phyloP scores from a whole-genome alignment of 2,113 vertebrate genomes.

The Gavialis gangeticus region DNA sequence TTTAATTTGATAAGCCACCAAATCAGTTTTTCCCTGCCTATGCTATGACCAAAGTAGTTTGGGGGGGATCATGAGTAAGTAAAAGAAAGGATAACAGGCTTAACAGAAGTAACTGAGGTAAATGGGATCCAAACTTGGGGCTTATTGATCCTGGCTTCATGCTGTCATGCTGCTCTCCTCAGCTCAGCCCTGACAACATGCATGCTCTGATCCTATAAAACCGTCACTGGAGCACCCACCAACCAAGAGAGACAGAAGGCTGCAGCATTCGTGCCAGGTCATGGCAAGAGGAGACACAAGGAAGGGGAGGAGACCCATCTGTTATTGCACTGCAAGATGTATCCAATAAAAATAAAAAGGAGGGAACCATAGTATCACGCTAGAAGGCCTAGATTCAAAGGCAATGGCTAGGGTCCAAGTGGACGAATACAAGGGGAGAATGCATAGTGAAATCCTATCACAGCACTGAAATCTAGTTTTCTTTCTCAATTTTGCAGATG shows the following conservation, averaged over 20 bases:
- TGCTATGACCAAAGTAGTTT: background rate
- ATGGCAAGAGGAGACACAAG: background rate
- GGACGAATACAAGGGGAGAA: background rate
- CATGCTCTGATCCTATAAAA: accelerated
- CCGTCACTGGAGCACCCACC: background rate
- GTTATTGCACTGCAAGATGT: background rate
- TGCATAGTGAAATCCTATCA: background rate
- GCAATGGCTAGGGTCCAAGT: conserved; percentile 1
- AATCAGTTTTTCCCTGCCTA: background rate
- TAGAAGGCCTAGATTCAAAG: background rate
- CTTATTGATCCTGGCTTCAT: background rate
- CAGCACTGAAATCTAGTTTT: conserved; percentile 37
- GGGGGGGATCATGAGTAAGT: background rate
- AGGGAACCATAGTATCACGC: accelerated
- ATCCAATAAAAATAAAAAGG: background rate
- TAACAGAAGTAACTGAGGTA: background rate
- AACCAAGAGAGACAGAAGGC: background rate
- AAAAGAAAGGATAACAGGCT: background rate
- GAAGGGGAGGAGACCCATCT: accelerated
- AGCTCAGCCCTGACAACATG: background rate
- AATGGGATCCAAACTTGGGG: background rate
- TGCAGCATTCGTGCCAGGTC: background rate
- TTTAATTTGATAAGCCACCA: background rate
- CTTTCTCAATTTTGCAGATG: conserved; percentile 21
- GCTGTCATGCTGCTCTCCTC: background rate